phyloP scores from a whole-genome alignment of 2,113 vertebrate genomes.

The Panthera uncia region DNA sequence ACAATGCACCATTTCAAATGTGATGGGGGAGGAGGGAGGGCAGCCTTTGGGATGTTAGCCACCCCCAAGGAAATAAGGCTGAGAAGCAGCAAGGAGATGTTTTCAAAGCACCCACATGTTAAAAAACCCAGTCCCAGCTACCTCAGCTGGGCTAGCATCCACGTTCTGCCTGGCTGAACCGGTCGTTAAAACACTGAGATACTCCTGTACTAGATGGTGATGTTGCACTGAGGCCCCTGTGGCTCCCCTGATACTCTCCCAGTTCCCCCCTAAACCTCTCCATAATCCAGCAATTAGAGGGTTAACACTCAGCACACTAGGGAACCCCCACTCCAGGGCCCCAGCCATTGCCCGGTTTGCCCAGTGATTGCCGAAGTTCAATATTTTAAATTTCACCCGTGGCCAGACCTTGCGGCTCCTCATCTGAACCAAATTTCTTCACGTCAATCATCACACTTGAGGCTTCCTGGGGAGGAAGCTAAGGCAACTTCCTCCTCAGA shows the following conservation, averaged over 20 bases:
- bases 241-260: not conserved
- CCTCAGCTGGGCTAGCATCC: not conserved
- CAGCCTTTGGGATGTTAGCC: slow-evolving; percentile 48
- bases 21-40: slow-evolving; percentile 40
- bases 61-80: slow-evolving; percentile 4
- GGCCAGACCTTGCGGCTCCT: not conserved
- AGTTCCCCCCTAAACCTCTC: not conserved
- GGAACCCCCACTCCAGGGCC: not conserved
- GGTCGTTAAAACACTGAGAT: not conserved
- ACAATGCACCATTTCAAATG: slow-evolving; percentile 72
- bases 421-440: not conserved
- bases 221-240: not conserved
- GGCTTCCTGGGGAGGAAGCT: not conserved
- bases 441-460: not conserved
- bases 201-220: not conserved
- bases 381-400: not conserved
- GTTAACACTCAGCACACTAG: not conserved
- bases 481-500: slow-evolving; percentile 24
- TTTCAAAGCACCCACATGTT: not conserved
- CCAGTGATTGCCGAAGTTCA: not conserved
- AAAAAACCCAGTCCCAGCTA: not conserved
- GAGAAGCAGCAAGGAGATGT: not conserved
- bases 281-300: not conserved
- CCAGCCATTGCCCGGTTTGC: not conserved
- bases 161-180: fast-evolving